Percentiles rank a stretch among this genome's conserved stretches.
Conservation (phyloP, 2,113 vertebrate species). For the Proterorhinus semilunaris region DNA sequence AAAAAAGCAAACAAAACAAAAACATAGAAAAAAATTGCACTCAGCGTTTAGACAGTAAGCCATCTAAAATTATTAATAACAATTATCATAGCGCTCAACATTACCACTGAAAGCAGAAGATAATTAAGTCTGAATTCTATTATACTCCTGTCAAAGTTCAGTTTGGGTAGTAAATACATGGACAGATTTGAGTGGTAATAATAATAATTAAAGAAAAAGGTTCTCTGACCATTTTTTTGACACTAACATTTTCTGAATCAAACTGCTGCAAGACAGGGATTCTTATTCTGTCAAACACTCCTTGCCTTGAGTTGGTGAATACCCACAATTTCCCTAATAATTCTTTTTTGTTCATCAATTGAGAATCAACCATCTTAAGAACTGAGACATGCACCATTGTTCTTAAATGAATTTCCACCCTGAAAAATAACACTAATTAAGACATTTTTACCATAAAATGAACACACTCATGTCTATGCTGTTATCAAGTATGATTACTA, state of each 20-base stretch:
- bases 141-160: conserved; percentile 32
- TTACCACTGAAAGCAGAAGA: conserved; percentile 67
- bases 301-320: conserved; percentile 10
- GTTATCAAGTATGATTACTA: conserved; percentile 37
- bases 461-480: conserved; percentile 21
- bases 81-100: conserved; percentile 66
- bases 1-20: conserved; percentile 32
- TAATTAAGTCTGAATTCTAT: conserved; percentile 72
- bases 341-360: background rate
- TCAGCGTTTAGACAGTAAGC: conserved; percentile 70
- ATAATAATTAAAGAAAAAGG: background rate
- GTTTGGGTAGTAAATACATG: background rate
- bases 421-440: conserved; percentile 26
- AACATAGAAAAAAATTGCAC: conserved; percentile 55
- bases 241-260: conserved; percentile 9
- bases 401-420: conserved; percentile 9
- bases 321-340: conserved; percentile 6
- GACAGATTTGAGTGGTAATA: conserved; percentile 6
- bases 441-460: conserved; percentile 12
- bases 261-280: conserved; percentile 55
- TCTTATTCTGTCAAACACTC: conserved; percentile 17
- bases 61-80: conserved; percentile 72
- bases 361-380: conserved; percentile 1
- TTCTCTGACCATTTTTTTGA: conserved; percentile 1
- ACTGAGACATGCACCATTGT: conserved; percentile 21